Base-by-base conservation (phyloP, 2,797 vertebrate genomes). In the Dendrocincla fuliginosa region DNA sequence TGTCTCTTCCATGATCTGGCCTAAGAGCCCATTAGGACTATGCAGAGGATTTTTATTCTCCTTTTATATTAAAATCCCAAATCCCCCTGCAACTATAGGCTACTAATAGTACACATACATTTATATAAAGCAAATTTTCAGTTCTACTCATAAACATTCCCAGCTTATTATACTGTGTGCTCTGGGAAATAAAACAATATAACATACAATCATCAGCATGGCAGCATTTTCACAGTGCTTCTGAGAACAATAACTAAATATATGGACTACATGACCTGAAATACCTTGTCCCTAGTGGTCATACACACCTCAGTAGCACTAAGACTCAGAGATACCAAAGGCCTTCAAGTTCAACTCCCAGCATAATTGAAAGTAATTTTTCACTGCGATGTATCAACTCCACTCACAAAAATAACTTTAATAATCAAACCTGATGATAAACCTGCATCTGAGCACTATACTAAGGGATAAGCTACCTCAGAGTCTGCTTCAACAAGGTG, bases 181-280 rank as follows among this genome's bases (percentile, higher is more conserved):
- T 85, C 73, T 94, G 80, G 85, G 90, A 91, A 93, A 91, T 73
- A 85, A 84, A 89, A 68, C 32, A 64, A 84, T 39, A 35, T 60
- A 81, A 85, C 33, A 69, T 30, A 44, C 61, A 85, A 33, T 59
- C 44, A 87, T n/a, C 60, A 77, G 23, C 47, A 27, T 74, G 42
- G 56, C 56, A 90, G 17, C 30, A 74, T 69, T 89, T 88, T 80
- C 73, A 73, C 50, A 73, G 52, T 22, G 60, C 35, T 80, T 77
- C 69, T 89, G 84, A 89, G 87, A 94, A 88, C 27, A 55, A 23
- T 7, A 90, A 50, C 41, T 39, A 69, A 76, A 60, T 71, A 76
- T 19, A 73, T 6, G n/a, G 50, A 42, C 56, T 52, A 61, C 20
- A 11, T 57, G 80, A 65, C 32, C 56, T 44, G 52, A 77, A 88